Conservation (phyloP, 2,888 invertebrate species). For the Colletes collaris region DNA sequence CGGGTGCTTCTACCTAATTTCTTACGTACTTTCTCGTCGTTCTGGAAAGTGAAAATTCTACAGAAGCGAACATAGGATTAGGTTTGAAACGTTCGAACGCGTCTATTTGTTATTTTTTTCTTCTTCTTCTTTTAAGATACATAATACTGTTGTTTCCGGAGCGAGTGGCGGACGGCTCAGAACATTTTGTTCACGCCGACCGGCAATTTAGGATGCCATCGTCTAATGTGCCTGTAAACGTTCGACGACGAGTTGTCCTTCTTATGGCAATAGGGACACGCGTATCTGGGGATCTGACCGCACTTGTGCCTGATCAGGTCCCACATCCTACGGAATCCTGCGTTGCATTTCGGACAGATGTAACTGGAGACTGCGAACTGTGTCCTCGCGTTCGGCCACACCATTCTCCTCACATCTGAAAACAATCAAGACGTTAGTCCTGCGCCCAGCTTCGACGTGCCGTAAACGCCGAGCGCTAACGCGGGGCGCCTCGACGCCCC, state of each 20-base stretch:
- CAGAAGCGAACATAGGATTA: not conserved
- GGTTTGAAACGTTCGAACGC: not conserved
- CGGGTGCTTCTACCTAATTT: not conserved
- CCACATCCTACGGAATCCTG: slow-evolving; percentile 79
- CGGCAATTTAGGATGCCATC: slow-evolving; percentile 79
- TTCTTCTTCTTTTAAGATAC: not conserved
- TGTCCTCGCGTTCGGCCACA: slow-evolving; percentile 54
- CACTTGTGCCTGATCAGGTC: slow-evolving; percentile 81
- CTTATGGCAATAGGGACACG: slow-evolving; percentile 82
- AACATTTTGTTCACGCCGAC: slow-evolving; percentile 78
- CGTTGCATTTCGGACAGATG: slow-evolving; percentile 78
- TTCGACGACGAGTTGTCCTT: slow-evolving; percentile 82
- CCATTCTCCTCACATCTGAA: slow-evolving; percentile 67
- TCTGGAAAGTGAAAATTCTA: not conserved
- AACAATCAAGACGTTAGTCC: slow-evolving; percentile 61
- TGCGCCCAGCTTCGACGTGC: not conserved
- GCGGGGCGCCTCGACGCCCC: not conserved
- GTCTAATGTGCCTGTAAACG: slow-evolving; percentile 80
- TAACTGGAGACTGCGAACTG: slow-evolving; percentile 66
- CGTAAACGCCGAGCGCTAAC: slow-evolving; percentile 8
- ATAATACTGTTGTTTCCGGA: not conserved
- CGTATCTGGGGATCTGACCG: slow-evolving; percentile 81
- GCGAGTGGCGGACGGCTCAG: slow-evolving; percentile 50
- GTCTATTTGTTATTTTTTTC: not conserved
- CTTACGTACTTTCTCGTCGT: no score